phyloP scores from a whole-genome alignment of 2,797 vertebrate genomes.

The Capromys pilorides region DNA sequence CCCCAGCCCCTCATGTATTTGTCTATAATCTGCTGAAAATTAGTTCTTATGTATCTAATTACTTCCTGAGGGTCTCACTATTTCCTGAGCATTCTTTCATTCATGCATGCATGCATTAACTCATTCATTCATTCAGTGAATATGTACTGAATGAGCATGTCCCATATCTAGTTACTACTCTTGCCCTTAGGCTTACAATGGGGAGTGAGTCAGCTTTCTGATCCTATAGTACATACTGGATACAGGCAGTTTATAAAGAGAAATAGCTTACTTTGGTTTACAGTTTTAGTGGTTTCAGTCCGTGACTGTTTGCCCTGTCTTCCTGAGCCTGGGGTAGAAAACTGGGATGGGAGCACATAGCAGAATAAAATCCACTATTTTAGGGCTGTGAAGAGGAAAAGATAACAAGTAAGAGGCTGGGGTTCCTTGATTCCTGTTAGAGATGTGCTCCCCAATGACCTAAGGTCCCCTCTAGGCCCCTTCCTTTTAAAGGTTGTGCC shows the following conservation, averaged over 20 bases:
- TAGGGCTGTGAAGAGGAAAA: neutral
- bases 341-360: neutral
- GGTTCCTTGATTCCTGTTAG: neutral
- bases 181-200: neutral
- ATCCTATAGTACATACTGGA: neutral
- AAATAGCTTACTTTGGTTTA: neutral
- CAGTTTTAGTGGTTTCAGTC: neutral
- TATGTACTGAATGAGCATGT: neutral
- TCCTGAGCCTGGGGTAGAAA: neutral
- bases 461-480: neutral
- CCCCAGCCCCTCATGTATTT: too few relatives aligned
- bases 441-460: neutral
- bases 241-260: neutral
- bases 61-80: neutral
- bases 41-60: neutral
- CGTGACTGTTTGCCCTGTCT: neutral
- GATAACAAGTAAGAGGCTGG: neutral
- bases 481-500: neutral
- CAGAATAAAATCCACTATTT: neutral
- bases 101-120: neutral
- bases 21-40: neutral
- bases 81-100: constrained; percentile 6
- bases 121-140: neutral
- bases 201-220: neutral
- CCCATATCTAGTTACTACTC: neutral